phyloP scores from a whole-genome alignment of 2,797 vertebrate genomes.

The Labeo calbasu region DNA sequence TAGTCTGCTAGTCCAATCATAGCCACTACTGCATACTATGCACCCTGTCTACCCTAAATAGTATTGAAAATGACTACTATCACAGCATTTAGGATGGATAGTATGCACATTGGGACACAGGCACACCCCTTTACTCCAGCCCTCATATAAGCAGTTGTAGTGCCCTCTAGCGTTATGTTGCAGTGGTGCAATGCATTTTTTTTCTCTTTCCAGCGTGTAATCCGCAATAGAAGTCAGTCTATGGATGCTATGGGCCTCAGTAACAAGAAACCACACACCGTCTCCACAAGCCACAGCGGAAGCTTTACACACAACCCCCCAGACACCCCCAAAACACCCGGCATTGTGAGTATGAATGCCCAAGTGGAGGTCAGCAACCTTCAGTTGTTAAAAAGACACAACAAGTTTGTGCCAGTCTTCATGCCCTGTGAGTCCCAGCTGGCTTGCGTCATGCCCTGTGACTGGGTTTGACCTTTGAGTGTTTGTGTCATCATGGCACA shows the following conservation, averaged over 20 bases:
- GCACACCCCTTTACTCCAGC: constrained; percentile 30
- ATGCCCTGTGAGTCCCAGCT: constrained; percentile 34
- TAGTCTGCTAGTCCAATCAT: constrained; percentile 54
- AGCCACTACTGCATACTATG: constrained; percentile 59
- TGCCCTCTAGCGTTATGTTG: constrained; percentile 62
- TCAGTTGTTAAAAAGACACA: neutral
- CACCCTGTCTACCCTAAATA: too few relatives aligned
- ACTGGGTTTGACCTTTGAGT: neutral
- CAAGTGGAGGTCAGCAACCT: neutral
- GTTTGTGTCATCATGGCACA: constrained; percentile 28
- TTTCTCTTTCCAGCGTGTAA: constrained; percentile 81
- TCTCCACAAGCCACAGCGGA: constrained; percentile 88
- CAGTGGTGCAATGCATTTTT: constrained; percentile 7
- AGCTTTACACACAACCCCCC: constrained; percentile 85
- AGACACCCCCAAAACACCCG: constrained; percentile 85
- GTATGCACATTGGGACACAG: too few relatives aligned
- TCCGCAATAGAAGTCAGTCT: constrained; percentile 90
- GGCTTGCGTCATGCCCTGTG: neutral
- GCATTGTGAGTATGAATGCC: constrained; percentile 85
- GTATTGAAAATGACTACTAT: too few relatives aligned
- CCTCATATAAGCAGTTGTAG: constrained; percentile 49
- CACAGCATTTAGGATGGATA: too few relatives aligned
- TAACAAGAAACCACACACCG: constrained; percentile 86
- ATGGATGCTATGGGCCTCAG: constrained; percentile 87
- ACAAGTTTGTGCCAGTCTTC: neutral